Conservation (phyloP, 2,888 invertebrate genomes). For the Eucriotettix oculatus region DNA sequence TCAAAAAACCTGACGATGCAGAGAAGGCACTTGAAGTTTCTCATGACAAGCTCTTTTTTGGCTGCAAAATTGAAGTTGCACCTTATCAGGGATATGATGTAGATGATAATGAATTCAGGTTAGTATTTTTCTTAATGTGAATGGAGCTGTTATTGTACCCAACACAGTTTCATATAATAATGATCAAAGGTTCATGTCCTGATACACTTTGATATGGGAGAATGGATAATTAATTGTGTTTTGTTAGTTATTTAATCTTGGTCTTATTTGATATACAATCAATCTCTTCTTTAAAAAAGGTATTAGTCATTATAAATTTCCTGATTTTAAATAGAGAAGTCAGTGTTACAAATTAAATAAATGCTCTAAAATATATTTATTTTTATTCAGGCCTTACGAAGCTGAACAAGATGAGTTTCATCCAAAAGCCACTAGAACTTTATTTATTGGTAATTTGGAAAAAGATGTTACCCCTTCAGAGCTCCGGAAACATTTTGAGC, state of each 20-base stretch:
- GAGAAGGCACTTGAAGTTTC: slow-evolving; percentile 91
- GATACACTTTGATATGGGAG: too few relatives aligned
- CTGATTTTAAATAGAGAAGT: too few relatives aligned
- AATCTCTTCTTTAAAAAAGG: too few relatives aligned
- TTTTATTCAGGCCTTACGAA: slow-evolving; percentile 56
- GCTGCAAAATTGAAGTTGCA: slow-evolving; percentile 89
- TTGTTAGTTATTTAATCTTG: too few relatives aligned
- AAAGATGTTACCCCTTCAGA: slow-evolving; percentile 84
- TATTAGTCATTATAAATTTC: too few relatives aligned
- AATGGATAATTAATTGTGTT: too few relatives aligned
- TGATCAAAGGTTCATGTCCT: too few relatives aligned
- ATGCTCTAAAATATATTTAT: too few relatives aligned
- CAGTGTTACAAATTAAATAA: too few relatives aligned
- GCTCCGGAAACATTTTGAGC: slow-evolving; percentile 80
- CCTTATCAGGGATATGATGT: slow-evolving; percentile 67
- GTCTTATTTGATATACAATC: too few relatives aligned
- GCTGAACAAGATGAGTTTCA: slow-evolving; percentile 93
- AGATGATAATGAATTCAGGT: slow-evolving; percentile 27
- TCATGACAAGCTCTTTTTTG: slow-evolving; percentile 92
- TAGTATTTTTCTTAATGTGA: slow-evolving; percentile 3
- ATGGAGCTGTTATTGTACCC: background rate
- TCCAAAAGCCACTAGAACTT: slow-evolving; percentile 87
- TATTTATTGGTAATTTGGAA: slow-evolving; percentile 93
- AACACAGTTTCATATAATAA: too few relatives aligned
- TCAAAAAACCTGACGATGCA: slow-evolving; percentile 94